A percentile compares a stretch with the other conserved stretches of the same genome.
These are phyloP conservation scores for Thera britannica DNA, from an alignment of 2,888 invertebrate genomes.

Conservation along the genomic window DNA sequence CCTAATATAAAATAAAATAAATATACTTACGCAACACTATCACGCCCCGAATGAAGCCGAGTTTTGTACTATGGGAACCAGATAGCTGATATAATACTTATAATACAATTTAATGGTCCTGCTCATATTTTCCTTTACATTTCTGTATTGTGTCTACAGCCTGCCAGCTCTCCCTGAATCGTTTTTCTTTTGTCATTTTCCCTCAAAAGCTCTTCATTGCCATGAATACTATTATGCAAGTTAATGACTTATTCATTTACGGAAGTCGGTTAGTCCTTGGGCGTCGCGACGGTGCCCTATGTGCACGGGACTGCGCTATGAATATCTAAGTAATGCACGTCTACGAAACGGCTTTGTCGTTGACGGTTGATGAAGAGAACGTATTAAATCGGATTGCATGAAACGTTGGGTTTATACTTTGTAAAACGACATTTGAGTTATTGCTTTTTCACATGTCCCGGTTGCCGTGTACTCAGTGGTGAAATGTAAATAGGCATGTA, in stretches of 20 bases:
- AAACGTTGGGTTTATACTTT: not conserved
- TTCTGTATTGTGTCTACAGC: too few species aligned
- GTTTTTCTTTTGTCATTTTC: slow-evolving; percentile 12
- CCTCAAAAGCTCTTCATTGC: slow-evolving; percentile 20
- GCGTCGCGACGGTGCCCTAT: slow-evolving; percentile 8
- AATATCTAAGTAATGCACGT: slow-evolving; percentile 14
- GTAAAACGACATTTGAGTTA: too few species aligned
- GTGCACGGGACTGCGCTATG: slow-evolving; percentile 13
- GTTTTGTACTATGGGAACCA: too few species aligned
- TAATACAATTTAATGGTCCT: too few species aligned
- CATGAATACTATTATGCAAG: slow-evolving; percentile 21
- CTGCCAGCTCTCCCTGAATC: not conserved
- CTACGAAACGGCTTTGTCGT: not conserved
- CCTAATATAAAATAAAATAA: too few species aligned
- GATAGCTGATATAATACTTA: too few species aligned
- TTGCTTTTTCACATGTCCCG: too few species aligned
- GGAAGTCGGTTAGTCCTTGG: slow-evolving; percentile 14
- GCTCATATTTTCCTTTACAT: too few species aligned
- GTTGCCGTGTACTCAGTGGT: too few species aligned
- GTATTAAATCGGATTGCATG: not conserved
- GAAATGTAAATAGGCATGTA: too few species aligned
- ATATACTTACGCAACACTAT: too few species aligned
- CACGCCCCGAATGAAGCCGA: too few species aligned
- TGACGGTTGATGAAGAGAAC: not conserved
- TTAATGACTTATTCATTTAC: slow-evolving; percentile 30